phyloP scores from a whole-genome alignment of 1,140 invertebrate genomes.

The Neodiprion lecontei region DNA sequence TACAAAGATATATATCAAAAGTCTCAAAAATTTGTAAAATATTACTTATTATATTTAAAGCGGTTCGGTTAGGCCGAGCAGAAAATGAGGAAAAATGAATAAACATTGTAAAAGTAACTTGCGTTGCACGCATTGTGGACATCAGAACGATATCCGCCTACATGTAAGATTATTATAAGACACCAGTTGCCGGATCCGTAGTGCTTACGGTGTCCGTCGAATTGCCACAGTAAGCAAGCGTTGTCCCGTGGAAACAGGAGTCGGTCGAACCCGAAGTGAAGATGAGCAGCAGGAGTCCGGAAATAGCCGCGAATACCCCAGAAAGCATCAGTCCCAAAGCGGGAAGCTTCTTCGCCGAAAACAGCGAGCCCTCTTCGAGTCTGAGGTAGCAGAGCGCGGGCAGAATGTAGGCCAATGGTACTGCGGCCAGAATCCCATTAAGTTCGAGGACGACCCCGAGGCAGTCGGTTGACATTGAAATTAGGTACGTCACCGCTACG shows the following conservation, averaged over 20 bases:
- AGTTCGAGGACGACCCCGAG: constrained; percentile 85
- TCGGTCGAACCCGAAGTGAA: constrained; percentile 60
- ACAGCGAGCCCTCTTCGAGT: constrained; percentile 74
- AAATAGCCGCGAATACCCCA: constrained; percentile 73
- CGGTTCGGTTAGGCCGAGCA: too few species aligned
- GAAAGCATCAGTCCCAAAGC: constrained; percentile 75
- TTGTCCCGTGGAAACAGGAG: constrained; percentile 69
- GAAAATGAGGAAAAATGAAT: too few species aligned
- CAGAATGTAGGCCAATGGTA: constrained; percentile 85
- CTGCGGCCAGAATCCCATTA: constrained; percentile 85
- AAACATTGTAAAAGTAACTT: too few species aligned
- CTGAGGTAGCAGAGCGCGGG: constrained; percentile 83
- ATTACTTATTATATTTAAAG: too few species aligned
- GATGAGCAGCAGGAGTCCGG: constrained; percentile 67
- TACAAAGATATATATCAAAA: too few species aligned
- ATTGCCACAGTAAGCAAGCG: constrained; percentile 68
- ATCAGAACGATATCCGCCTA: not conserved
- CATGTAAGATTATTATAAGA: not conserved
- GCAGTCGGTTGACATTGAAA: constrained; percentile 88
- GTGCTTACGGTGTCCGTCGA: constrained; percentile 18
- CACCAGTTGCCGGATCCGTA: not conserved
- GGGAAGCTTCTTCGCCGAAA: constrained; percentile 75
- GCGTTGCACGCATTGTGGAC: too few species aligned
- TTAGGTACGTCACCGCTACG: constrained; percentile 72
- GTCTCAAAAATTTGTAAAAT: too few species aligned